These are phyloP conservation scores for Nyctereutes procyonoides DNA, from an alignment of 2,113 vertebrate species.

Conservation along the genomic window DNA sequence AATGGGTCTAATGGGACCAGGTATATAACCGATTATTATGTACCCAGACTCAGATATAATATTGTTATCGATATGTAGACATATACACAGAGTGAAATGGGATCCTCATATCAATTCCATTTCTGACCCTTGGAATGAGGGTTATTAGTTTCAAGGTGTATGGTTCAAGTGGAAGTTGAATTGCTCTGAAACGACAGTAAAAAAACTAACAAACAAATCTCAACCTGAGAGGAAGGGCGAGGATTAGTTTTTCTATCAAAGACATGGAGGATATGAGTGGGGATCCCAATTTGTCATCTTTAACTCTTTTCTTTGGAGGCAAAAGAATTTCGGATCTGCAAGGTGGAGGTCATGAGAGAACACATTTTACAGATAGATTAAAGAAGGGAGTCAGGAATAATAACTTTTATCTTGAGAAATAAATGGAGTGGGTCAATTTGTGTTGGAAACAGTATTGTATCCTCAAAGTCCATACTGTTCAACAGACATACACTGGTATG, in stretches of 20 bases:
- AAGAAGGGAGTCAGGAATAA: background rate
- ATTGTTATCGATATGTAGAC: background rate
- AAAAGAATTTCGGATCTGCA: background rate
- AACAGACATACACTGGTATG: background rate
- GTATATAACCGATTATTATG: background rate
- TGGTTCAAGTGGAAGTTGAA: background rate
- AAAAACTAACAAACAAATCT: background rate
- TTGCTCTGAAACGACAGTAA: background rate
- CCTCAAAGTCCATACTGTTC: background rate
- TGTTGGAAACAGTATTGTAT: too few species aligned
- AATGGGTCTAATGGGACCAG: background rate
- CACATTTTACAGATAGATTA: background rate
- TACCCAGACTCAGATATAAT: background rate
- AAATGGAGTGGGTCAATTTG: background rate
- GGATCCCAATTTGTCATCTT: background rate
- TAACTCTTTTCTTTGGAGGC: background rate
- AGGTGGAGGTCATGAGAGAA: background rate
- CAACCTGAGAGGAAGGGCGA: background rate
- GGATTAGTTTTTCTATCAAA: background rate
- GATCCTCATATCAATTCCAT: background rate
- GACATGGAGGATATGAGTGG: background rate
- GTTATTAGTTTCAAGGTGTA: background rate
- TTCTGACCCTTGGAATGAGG: background rate
- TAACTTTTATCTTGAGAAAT: background rate
- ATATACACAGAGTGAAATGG: background rate